Evolutionary conservation across 2,888 invertebrate species (phyloP).

Genomic region (Oscheius sp.): DNA sequence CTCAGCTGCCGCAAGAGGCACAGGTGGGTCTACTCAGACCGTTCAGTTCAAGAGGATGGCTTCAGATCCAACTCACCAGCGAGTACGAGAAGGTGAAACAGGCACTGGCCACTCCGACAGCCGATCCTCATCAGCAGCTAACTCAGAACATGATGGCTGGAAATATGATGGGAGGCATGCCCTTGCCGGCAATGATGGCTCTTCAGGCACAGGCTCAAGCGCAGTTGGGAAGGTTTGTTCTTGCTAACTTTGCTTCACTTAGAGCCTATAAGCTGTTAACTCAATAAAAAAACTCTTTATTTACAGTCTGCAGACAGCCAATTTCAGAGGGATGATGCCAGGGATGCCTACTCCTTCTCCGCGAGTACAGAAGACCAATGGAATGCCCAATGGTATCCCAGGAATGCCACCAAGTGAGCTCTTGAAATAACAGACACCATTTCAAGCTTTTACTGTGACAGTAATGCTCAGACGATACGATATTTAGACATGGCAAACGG

Average conservation of each 20-base stretch:
- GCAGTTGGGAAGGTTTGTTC: constrained; percentile 21
- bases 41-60: too few relatives aligned
- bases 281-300: neutral
- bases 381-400: constrained; percentile 32
- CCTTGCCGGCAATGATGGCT: constrained; percentile 37
- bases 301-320: too few relatives aligned
- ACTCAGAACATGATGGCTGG: constrained; percentile 21
- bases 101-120: neutral
- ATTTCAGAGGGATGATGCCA: constrained; percentile 27
- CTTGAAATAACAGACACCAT: too few relatives aligned
- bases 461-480: too few relatives aligned
- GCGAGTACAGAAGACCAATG: constrained; percentile 29
- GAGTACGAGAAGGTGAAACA: constrained; percentile 32
- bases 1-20: constrained; percentile 24
- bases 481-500: constrained; percentile 28
- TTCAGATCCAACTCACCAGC: neutral
- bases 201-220: constrained; percentile 38
- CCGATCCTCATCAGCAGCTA: constrained; percentile 19
- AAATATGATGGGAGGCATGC: constrained; percentile 34
- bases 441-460: too few relatives aligned
- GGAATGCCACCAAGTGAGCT: constrained; percentile 29
- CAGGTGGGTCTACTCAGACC: neutral
- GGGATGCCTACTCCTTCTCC: constrained; percentile 30
- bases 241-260: neutral
- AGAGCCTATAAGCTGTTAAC: neutral